phyloP scores from a whole-genome alignment of 2,888 invertebrate genomes.

The Drosophila histrio region DNA sequence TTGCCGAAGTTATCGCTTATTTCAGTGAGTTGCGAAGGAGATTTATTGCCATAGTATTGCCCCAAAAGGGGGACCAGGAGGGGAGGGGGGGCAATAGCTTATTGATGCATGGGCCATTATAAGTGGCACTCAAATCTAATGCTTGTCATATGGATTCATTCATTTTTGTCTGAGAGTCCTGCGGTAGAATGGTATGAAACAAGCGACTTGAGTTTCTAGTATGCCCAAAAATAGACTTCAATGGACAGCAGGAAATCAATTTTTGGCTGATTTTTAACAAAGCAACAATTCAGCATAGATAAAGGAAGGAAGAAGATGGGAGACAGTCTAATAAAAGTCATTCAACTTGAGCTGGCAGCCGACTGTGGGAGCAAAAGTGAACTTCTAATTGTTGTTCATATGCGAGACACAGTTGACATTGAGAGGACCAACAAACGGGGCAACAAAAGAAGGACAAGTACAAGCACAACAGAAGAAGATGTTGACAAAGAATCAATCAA shows the following conservation, averaged over 20 bases:
- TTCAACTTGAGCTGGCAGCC: slow-evolving; percentile 39
- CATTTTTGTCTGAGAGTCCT: not conserved
- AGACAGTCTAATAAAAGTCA: slow-evolving; percentile 34
- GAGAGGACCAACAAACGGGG: slow-evolving; percentile 6
- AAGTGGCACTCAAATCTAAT: slow-evolving; percentile 8
- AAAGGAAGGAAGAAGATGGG: not conserved
- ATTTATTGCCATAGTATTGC: slow-evolving; percentile 26
- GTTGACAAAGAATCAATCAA: slow-evolving; percentile 52
- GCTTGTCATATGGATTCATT: slow-evolving; percentile 5
- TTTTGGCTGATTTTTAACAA: slow-evolving; percentile 42
- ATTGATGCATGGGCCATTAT: not conserved
- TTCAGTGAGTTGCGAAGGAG: not conserved
- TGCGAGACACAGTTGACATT: slow-evolving; percentile 18
- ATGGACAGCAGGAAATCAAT: slow-evolving; percentile 54
- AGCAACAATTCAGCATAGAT: not conserved
- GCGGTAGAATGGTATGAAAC: not conserved
- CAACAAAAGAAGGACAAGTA: not conserved
- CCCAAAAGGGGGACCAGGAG: not conserved
- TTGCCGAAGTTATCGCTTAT: not conserved
- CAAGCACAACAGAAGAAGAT: not conserved
- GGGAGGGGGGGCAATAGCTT: slow-evolving; percentile 2
- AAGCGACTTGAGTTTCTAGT: slow-evolving; percentile 7
- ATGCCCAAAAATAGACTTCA: slow-evolving; percentile 13
- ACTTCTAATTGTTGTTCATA: slow-evolving; percentile 55
- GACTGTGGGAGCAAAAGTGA: slow-evolving; percentile 21